A percentile compares a stretch with the other conserved stretches of the same genome.
These are phyloP conservation scores for Anastrepha ludens DNA, from an alignment of 1,140 invertebrate genomes.

Conservation along the genomic window DNA sequence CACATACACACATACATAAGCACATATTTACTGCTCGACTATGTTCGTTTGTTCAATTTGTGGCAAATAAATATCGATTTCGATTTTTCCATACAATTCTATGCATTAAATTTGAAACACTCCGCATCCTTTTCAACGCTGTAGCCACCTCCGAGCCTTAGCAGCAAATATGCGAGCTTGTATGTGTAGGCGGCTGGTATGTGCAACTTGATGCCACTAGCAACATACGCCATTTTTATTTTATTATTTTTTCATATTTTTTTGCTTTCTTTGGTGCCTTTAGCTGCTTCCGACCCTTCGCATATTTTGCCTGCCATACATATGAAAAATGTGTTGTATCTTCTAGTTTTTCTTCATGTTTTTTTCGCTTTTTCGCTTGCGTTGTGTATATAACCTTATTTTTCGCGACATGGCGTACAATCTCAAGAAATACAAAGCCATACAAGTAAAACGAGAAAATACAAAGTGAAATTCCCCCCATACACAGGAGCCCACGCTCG, in stretches of 20 bases:
- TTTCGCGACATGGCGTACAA: constrained; percentile 42
- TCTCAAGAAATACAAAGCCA: neutral
- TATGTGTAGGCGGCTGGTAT: too few species aligned
- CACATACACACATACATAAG: too few species aligned
- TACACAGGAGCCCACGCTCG: neutral
- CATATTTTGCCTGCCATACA: too few species aligned
- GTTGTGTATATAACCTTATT: constrained; percentile 45
- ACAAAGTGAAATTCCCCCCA: neutral
- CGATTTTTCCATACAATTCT: constrained; percentile 26
- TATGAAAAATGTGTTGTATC: too few species aligned
- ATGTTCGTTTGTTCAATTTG: neutral
- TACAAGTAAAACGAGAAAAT: neutral
- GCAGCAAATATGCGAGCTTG: too few species aligned
- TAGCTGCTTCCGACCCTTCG: constrained; percentile 11
- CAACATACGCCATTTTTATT: constrained; percentile 26
- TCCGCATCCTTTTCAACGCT: neutral
- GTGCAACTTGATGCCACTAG: neutral
- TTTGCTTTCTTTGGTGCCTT: neutral
- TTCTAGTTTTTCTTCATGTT: neutral
- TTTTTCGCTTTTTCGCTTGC: neutral
- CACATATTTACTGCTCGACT: too few species aligned
- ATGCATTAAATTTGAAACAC: constrained; percentile 19
- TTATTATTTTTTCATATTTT: constrained; percentile 19
- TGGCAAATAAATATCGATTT: constrained; percentile 43
- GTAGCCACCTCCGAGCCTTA: neutral